These are phyloP conservation scores for Eupithecia pulchellata DNA, from an alignment of 2,888 invertebrate genomes.

Conservation along the genomic window DNA sequence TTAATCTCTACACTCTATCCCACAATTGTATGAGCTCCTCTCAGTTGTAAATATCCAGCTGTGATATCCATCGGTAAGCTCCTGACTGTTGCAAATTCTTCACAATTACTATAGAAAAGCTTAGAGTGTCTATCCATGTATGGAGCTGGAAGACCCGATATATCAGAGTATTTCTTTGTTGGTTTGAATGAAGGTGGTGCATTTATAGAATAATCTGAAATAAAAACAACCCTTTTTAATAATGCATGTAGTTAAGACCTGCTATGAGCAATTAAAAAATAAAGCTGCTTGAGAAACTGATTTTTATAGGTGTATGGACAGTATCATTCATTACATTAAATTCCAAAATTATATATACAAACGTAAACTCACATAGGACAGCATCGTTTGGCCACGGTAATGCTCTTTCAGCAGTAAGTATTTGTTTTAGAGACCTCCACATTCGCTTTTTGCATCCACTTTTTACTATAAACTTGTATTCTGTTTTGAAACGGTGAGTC, in stretches of 20 bases:
- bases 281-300: not conserved
- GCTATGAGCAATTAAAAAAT: not conserved
- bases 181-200: constrained; percentile 96
- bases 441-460: constrained; percentile 90
- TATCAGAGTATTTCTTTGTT: constrained; percentile 96
- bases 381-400: constrained; percentile 91
- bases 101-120: constrained; percentile 92
- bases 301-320: not conserved
- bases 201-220: constrained; percentile 93
- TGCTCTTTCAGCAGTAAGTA: constrained; percentile 91
- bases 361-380: constrained; percentile 87
- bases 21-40: constrained; percentile 92
- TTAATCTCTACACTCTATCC: constrained; percentile 79
- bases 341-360: not conserved
- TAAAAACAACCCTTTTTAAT: constrained; percentile 11
- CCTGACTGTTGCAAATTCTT: constrained; percentile 94
- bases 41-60: constrained; percentile 93
- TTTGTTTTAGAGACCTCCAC: constrained; percentile 96
- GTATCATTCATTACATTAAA: no score
- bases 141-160: constrained; percentile 94
- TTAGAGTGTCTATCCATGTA: constrained; percentile 97
- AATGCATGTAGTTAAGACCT: not conserved
- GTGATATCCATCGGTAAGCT: constrained; percentile 96
- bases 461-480: constrained; percentile 84
- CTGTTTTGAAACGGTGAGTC: constrained; percentile 72